Evolutionary conservation across 2,888 invertebrate species (phyloP), one percentile per base, ranked within the genome.

Genomic region (Scaptodrosophila latifasciaeformis): DNA sequence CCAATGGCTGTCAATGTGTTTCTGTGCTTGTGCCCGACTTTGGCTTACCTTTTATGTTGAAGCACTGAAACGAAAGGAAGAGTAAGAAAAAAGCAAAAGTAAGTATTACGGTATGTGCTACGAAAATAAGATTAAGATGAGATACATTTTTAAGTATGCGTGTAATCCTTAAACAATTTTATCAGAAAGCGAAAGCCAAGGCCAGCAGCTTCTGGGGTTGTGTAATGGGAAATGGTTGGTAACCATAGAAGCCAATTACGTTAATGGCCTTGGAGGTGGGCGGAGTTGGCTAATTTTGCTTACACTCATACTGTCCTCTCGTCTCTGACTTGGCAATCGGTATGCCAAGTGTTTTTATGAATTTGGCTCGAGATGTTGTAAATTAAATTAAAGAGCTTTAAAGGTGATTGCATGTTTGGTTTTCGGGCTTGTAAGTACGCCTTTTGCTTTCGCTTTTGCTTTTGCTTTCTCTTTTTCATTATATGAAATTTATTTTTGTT

Each of bases 81-180:
- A 7, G 24, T 24, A 31, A 54, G 51, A 47, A 40, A 48, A n/a
- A 51, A 49, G 54, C 35, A 70, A 75, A 63, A 66, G 66, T 76
- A 72, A 60, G 31, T 39, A 45, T 48, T n/a, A n/a, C n/a, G n/a
- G n/a, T 42, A 53, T 35, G 48, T 54, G 52, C 46, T 40, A 37
- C 10, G 45, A 43, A 34, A 43, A 55, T 51, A 37, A 54, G 60
- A 58, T 60, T 51, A 61, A 59, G 63, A 56, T 49, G 50, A 56
- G 70, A 65, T 76, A 54, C 64, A 59, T 54, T 70, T 70, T 65
- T 55, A 67, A 62, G 65, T 61, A 64, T 65, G 55, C 67, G 19
- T 70, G 67, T 77, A 70, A 70, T 65, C 62, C 64, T 39, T 48
- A 54, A 77, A 64, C 67, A 77, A 70, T 74, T 72, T 77, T 67